Evolutionary conservation across 2,888 invertebrate species (phyloP).

Genomic region (Lamellibrachia satsuma): DNA sequence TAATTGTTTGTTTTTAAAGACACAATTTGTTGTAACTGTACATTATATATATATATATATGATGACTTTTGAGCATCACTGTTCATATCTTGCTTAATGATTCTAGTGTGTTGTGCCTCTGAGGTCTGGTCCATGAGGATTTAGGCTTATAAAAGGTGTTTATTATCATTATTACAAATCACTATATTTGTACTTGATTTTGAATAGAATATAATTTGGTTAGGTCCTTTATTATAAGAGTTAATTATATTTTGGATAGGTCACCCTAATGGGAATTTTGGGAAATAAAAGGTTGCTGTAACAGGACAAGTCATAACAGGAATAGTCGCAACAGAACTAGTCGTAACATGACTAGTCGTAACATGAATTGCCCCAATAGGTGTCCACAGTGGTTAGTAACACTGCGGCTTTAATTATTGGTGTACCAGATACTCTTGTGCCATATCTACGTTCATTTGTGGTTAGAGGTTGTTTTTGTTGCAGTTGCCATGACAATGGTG

Average conservation of each 20-base stretch:
- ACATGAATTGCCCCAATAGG: not conserved
- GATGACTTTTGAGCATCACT: too few relatives aligned
- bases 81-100: too few relatives aligned
- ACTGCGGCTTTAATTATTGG: not conserved
- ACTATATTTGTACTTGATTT: not conserved
- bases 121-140: not conserved
- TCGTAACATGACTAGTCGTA: not conserved
- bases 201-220: not conserved
- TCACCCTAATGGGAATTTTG: not conserved
- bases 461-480: not conserved
- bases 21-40: too few relatives aligned
- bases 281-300: not conserved
- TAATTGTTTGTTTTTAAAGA: too few relatives aligned
- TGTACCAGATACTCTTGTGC: not conserved
- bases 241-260: not conserved
- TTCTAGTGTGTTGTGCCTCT: not conserved
- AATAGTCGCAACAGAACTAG: not conserved
- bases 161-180: not conserved
- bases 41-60: too few relatives aligned
- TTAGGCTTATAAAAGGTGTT: not conserved
- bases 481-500: conserved; percentile 5
- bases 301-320: not conserved
- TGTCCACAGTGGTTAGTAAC: not conserved
- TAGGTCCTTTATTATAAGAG: not conserved
- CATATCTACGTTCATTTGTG: not conserved